These are phyloP conservation scores for Hassar affinis DNA, from an alignment of 2,113 vertebrate species.

Conservation along the genomic window DNA sequence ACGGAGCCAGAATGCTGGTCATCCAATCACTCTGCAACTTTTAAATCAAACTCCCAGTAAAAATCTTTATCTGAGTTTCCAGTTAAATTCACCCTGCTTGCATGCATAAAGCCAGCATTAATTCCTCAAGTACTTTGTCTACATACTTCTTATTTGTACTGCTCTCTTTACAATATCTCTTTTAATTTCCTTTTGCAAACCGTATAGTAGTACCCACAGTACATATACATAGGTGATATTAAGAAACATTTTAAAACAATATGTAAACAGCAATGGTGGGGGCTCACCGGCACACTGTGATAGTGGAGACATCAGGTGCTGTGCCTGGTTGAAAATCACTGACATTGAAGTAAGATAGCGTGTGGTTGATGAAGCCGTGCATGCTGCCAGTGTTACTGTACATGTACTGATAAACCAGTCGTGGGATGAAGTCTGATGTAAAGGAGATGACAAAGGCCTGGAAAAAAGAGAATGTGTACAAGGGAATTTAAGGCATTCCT, in stretches of 20 bases:
- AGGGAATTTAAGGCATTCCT: not conserved
- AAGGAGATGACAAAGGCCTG: slow-evolving; percentile 96
- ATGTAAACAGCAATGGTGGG: not conserved
- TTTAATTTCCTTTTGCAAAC: not conserved
- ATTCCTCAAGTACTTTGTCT: not conserved
- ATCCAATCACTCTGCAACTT: not conserved
- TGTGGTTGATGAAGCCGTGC: slow-evolving; percentile 95
- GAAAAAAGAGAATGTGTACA: not conserved
- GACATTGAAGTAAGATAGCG: slow-evolving; percentile 94
- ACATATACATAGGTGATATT: not conserved
- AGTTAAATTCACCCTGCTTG: not conserved
- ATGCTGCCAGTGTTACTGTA: slow-evolving; percentile 90
- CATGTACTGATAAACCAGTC: slow-evolving; percentile 91
- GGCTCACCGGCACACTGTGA: slow-evolving; percentile 87
- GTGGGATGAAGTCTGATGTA: slow-evolving; percentile 95
- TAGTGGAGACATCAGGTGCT: slow-evolving; percentile 71
- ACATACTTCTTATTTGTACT: not conserved
- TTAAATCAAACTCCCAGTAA: not conserved
- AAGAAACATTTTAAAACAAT: not conserved
- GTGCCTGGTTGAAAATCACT: slow-evolving; percentile 85
- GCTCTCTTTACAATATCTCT: not conserved
- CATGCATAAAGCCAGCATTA: not conserved
- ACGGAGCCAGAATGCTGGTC: not conserved
- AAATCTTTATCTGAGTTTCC: not conserved
- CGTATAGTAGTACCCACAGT: not conserved